A percentile compares a stretch with the other conserved stretches of the same genome.
Conservation (phyloP, 1,140 invertebrate genomes). For the Tetraneura akinire region DNA sequence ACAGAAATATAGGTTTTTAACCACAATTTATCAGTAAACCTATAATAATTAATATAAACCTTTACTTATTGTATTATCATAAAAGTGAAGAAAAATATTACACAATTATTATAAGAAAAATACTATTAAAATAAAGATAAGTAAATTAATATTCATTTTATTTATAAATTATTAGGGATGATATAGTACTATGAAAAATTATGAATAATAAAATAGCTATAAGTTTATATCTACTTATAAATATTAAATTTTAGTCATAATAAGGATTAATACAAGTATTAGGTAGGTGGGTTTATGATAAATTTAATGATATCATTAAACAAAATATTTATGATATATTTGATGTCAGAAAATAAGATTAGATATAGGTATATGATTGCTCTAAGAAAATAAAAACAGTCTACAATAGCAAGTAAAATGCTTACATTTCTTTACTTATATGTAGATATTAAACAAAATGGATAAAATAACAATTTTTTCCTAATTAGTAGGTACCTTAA, state of each 20-base stretch:
- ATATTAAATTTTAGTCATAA: background rate
- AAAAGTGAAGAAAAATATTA: too few relatives aligned
- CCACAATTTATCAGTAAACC: too few relatives aligned
- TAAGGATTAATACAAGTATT: background rate
- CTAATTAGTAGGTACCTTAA: too few relatives aligned
- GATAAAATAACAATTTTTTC: too few relatives aligned
- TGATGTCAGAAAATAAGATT: background rate
- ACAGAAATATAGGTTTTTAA: too few relatives aligned
- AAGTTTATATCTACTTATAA: too few relatives aligned
- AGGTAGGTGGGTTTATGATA: background rate
- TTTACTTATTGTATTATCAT: too few relatives aligned
- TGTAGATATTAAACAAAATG: too few relatives aligned
- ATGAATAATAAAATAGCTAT: background rate
- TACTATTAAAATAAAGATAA: background rate
- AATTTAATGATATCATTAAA: slow-evolving; percentile 3
- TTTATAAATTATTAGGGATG: background rate
- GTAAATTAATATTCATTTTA: background rate
- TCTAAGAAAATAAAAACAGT: background rate
- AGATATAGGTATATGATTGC: background rate
- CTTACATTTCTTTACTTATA: too few relatives aligned
- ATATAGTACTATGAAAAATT: background rate
- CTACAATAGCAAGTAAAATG: background rate
- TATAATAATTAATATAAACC: too few relatives aligned
- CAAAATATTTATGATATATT: background rate
- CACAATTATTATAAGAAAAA: too few relatives aligned